Base-by-base conservation (phyloP, 2,797 vertebrate genomes). In the Phyllotis vaccarum region DNA sequence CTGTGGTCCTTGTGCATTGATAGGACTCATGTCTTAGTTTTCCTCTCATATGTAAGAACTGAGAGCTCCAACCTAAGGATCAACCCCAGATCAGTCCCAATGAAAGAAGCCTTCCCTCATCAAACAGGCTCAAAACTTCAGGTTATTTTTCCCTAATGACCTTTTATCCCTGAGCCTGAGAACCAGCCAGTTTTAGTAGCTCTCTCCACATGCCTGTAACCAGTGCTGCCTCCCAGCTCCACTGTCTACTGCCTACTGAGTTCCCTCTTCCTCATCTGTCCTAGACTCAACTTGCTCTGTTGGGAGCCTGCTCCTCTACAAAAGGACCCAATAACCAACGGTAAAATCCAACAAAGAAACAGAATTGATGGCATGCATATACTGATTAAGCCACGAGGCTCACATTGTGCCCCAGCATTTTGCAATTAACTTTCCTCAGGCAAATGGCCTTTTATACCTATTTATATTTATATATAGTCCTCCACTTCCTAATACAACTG, bases 401-500 rank as follows among this genome's bases (percentile, higher is more conserved):
- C 43, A 78, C 46, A 37, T 54, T 68, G 13, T 89, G 58, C 27
- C 43, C 89, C 34, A 6, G 0, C 62, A 27, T 29, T 68, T 92
- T 88, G n/a, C 88, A 79, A 22, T 74, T 5, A 0, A 56, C 82
- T 89, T 43, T 78, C 40, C 43, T 93, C 27, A 40, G 87, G 64
- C 37, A 96, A 72, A 76, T 19, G 19, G 19, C 6, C 21, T 27
- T 3, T 60, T 24, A 13, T 62, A 16, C 27, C 19, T 64, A 31
- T 31, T 64, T 66, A 13, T 6, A 16, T 66, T 4, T 16, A 2
- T 31, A 16, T 66, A 7, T 34, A 56, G 6, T 22, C 17, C 11
- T 86, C 37, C 2, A 76, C n/a, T 92, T 85, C 43, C n/a, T 66
- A 83, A 74, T 76, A 5, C 13, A 81, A 76, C 40, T 94, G 70